Conservation (phyloP, 1,140 invertebrate genomes). For the Micrasema longulum region DNA sequence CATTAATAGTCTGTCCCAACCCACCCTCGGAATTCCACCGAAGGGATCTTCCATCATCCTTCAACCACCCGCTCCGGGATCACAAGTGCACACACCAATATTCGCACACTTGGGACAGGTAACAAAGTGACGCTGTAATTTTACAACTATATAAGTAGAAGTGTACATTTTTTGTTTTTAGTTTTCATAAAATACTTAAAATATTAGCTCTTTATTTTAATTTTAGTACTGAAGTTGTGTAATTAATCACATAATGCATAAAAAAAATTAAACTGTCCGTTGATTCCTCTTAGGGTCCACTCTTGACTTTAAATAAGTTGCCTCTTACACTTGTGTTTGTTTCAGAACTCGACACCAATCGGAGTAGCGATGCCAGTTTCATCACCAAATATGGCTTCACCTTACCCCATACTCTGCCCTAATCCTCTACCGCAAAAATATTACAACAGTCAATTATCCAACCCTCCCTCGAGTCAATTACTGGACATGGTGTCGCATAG, state of each 20-base stretch:
- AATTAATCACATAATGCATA: not conserved
- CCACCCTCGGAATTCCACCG: not conserved
- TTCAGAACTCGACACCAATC: constrained; percentile 70
- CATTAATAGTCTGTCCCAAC: not conserved
- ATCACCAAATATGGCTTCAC: constrained; percentile 54
- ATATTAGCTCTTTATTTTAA: no score
- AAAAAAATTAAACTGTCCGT: no score
- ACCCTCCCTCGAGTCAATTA: constrained; percentile 51
- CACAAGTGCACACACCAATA: constrained; percentile 63
- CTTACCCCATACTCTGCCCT: constrained; percentile 57
- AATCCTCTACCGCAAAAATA: constrained; percentile 51
- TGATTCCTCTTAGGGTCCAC: no score
- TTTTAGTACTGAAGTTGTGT: no score
- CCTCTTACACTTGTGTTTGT: not conserved
- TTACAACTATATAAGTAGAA: no score
- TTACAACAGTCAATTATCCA: constrained; percentile 44
- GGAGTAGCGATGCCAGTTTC: constrained; percentile 64
- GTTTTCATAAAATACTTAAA: no score
- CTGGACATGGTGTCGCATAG: constrained; percentile 50
- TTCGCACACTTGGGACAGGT: constrained; percentile 68
- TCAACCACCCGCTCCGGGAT: constrained; percentile 62
- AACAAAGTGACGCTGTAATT: no score
- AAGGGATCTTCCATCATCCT: constrained; percentile 66
- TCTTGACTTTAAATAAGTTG: no score
- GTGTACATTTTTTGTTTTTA: no score